phyloP scores from a whole-genome alignment of 2,797 vertebrate species.

The Microctenopoma lineatum region DNA sequence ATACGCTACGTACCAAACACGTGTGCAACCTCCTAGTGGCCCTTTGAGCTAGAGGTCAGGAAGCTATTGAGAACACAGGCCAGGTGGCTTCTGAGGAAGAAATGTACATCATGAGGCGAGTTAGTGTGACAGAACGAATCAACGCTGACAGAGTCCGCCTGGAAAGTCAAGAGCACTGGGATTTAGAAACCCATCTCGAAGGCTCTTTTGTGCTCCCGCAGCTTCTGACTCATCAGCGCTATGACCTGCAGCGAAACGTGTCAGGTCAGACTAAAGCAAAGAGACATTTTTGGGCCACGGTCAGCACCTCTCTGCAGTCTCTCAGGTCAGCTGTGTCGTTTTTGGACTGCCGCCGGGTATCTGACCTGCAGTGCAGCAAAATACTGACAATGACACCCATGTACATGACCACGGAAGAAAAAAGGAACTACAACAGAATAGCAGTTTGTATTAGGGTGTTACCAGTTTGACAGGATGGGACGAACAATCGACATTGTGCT shows the following conservation, averaged over 20 bases:
- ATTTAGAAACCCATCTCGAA: constrained; percentile 41
- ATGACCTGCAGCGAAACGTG: constrained; percentile 48
- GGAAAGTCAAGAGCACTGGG: constrained; percentile 47
- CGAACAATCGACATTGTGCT: constrained; percentile 27
- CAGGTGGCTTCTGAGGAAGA: constrained; percentile 54
- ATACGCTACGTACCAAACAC: constrained; percentile 7
- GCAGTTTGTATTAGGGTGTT: constrained; percentile 34
- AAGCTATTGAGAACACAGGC: constrained; percentile 40
- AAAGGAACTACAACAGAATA: constrained; percentile 22
- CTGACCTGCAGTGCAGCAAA: constrained; percentile 36
- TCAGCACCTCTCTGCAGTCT: constrained; percentile 36
- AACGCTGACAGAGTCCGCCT: constrained; percentile 30
- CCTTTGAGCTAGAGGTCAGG: constrained; percentile 41
- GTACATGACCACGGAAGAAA: constrained; percentile 9
- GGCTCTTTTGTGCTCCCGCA: constrained; percentile 39
- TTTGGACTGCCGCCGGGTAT: constrained; percentile 24
- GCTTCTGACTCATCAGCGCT: constrained; percentile 45
- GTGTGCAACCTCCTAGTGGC: constrained; percentile 16
- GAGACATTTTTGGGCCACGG: constrained; percentile 58
- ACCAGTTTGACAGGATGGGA: constrained; percentile 29
- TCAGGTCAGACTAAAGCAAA: constrained; percentile 62
- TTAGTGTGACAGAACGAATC: constrained; percentile 54
- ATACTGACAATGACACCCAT: constrained; percentile 38
- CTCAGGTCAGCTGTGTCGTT: constrained; percentile 39
- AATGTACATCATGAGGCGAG: constrained; percentile 39